Evolutionary conservation across 2,797 vertebrate genomes (phyloP).

Genomic region (Spea hammondii): DNA sequence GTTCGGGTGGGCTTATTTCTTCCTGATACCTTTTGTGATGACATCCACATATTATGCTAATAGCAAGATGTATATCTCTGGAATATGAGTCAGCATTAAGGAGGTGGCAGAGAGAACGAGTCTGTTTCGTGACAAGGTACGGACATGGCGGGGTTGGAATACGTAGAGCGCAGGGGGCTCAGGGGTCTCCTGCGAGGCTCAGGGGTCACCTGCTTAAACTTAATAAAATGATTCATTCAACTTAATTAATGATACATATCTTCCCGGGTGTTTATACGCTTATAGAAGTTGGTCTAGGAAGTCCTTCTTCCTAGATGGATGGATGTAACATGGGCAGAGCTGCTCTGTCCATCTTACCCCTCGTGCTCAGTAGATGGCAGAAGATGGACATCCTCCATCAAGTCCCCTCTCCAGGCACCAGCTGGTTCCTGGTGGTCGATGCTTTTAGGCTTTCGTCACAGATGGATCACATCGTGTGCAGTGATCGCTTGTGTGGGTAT

Average conservation of each 20-base stretch:
- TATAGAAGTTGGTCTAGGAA: too few relatives aligned
- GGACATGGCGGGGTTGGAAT: too few relatives aligned
- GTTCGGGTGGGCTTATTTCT: conserved; percentile 31
- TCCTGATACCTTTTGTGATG: conserved; percentile 1
- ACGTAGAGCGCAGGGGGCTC: too few relatives aligned
- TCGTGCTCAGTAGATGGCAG: conserved; percentile 20
- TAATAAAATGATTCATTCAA: too few relatives aligned
- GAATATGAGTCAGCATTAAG: conserved; percentile 17
- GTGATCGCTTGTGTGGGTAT: conserved; percentile 48
- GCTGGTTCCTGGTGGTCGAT: conserved; percentile 45
- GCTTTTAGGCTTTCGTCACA: conserved; percentile 28
- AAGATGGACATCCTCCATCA: neutral
- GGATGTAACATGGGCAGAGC: too few relatives aligned
- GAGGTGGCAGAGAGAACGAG: neutral
- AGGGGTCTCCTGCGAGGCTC: too few relatives aligned
- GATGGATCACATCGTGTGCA: conserved; percentile 48
- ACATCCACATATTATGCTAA: conserved; percentile 42
- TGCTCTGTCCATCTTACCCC: neutral
- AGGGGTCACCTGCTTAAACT: too few relatives aligned
- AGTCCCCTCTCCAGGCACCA: conserved; percentile 25
- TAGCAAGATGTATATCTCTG: conserved; percentile 29
- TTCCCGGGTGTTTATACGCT: too few relatives aligned
- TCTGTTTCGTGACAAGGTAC: neutral
- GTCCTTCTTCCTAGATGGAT: too few relatives aligned
- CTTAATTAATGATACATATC: too few relatives aligned